Base-by-base conservation (phyloP, 2,888 invertebrate genomes). In the Cybosia mesomella region DNA sequence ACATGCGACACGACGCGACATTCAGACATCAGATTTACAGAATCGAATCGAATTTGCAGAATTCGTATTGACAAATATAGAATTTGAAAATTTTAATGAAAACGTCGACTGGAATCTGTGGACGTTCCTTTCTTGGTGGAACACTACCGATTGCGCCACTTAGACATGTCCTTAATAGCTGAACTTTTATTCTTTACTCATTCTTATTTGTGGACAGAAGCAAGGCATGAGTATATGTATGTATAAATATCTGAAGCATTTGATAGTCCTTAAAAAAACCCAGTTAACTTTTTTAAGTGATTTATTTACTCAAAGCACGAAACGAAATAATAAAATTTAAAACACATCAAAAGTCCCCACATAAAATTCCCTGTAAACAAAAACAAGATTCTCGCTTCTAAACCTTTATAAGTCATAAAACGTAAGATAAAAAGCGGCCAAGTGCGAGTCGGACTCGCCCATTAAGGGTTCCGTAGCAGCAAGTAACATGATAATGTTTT, bases 341-440 rank as follows among this genome's bases (percentile, higher is more conserved):
- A 59, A 18, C 39, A 39, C 22, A 39, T 59, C 22, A 22, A 36
- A 22, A 18, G 36, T 22, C 22, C 3, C 8, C 18, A 59, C 39
- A 39, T 39, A 59, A 39, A 39, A 59, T 61, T n/a, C 0, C 28
- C n/a, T 49, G n/a, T 49, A 9, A 54, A 28, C 61, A 34, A 57
- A 34, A 67, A 60, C 53, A 68, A 64, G 54, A 54, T n/a, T 36
- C n/a, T 0, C 58, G 34, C 32, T 53, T 63, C 34, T 66, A 72
- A 75, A 66, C 63, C 72, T 55, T 63, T 72, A 68, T 62, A 71
- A 75, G 65, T 64, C 39, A 73, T 77, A 75, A 80, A 81, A 69
- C 66, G 57, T 63, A 70, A 68, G 68, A 76, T 70, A 76, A 79
- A 76, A n/a, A n/a, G n/a, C n/a, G n/a, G n/a, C n/a, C n/a, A n/a